Percentiles rank a stretch among this genome's conserved stretches.
Conservation (phyloP, 1,140 invertebrate species). For the Achatina immaculata region DNA sequence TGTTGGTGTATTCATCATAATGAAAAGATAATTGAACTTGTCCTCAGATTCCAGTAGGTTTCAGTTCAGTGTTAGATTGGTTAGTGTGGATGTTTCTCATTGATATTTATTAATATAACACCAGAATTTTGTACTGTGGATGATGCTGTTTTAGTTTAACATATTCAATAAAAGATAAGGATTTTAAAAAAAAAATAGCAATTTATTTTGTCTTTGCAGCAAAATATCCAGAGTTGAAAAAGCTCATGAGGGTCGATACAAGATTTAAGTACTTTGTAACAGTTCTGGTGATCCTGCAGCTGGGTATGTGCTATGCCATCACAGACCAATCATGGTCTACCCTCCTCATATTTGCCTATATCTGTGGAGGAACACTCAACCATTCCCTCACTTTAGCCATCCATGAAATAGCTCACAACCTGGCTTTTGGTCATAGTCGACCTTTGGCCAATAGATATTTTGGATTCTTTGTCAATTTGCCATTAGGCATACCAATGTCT, state of each 20-base stretch:
- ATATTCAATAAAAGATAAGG: too few relatives aligned
- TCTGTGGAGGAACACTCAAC: slow-evolving; percentile 96
- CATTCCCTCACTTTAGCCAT: slow-evolving; percentile 97
- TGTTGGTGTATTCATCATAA: too few relatives aligned
- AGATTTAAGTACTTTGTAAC: slow-evolving; percentile 92
- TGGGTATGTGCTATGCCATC: slow-evolving; percentile 84
- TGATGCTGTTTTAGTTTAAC: too few relatives aligned
- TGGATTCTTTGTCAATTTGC: slow-evolving; percentile 96
- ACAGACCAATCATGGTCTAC: slow-evolving; percentile 74
- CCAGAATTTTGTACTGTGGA: too few relatives aligned
- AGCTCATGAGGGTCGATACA: slow-evolving; percentile 92
- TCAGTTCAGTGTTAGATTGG: too few relatives aligned
- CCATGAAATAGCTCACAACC: slow-evolving; percentile 97
- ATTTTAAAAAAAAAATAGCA: too few relatives aligned
- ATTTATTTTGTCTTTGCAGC: slow-evolving; percentile 75
- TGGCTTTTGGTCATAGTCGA: slow-evolving; percentile 92
- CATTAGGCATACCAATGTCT: slow-evolving; percentile 94
- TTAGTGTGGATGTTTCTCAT: too few relatives aligned
- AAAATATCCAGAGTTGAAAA: slow-evolving; percentile 97
- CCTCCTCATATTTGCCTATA: slow-evolving; percentile 82
- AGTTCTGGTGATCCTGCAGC: slow-evolving; percentile 86
- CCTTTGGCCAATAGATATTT: slow-evolving; percentile 89
- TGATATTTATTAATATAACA: too few relatives aligned
- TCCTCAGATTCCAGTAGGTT: too few relatives aligned
- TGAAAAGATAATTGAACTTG: too few relatives aligned